Percentiles rank a stretch among this genome's conserved stretches.
These are phyloP conservation scores for Capreolus pygargus DNA, from an alignment of 2,113 vertebrate genomes.

Conservation along the genomic window DNA sequence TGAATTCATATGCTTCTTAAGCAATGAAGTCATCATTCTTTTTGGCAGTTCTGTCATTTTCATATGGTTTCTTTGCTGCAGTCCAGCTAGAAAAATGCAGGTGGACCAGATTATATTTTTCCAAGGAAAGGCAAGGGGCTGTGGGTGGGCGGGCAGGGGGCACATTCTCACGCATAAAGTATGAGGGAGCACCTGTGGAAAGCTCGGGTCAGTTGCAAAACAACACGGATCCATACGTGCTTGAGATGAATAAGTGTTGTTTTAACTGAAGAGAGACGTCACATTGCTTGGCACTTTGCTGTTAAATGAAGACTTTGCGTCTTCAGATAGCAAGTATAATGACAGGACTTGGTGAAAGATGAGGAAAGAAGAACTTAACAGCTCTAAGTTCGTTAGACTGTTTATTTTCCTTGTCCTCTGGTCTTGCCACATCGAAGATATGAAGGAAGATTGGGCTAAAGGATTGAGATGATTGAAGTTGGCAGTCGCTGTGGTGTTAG, in stretches of 20 bases:
- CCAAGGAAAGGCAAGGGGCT: neutral
- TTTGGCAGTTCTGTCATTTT: conserved; percentile 3
- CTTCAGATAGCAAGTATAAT: neutral
- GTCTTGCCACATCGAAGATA: neutral
- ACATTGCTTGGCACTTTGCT: neutral
- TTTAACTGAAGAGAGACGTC: neutral
- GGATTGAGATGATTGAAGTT: neutral
- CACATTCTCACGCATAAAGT: neutral
- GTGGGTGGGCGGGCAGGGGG: fast-evolving
- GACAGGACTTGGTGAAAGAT: fast-evolving
- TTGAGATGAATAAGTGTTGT: neutral
- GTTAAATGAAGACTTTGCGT: neutral
- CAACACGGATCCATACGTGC: neutral
- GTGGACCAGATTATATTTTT: neutral
- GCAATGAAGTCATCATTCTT: neutral
- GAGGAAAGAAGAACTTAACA: neutral
- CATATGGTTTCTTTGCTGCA: neutral
- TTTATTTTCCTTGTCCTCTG: neutral
- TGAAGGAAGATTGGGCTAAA: neutral
- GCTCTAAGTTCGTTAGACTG: neutral
- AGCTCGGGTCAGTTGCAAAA: neutral
- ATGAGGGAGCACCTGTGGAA: neutral
- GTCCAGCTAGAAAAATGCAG: neutral
- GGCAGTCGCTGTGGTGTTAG: neutral
- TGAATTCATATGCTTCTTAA: neutral